Base-by-base conservation (phyloP, 1,140 invertebrate genomes). In the Panagrolaimus sp. region DNA sequence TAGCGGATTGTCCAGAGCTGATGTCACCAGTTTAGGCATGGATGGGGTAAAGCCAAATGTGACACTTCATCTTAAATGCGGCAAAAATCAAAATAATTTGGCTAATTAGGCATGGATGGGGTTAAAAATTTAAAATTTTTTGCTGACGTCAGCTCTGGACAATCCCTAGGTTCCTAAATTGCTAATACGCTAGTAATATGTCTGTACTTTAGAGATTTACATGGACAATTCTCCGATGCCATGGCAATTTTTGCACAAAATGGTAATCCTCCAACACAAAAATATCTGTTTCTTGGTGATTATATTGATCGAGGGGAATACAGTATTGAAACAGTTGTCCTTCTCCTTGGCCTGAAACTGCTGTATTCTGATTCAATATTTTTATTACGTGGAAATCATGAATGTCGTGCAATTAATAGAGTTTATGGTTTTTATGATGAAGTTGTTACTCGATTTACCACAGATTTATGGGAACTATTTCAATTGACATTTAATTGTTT, bases 401-500 rank as follows among this genome's bases (percentile, higher is more conserved):
- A 99, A 83, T 45, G 38, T 16, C 88, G 90, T n/a, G 94, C 91
- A 13, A 98, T 99, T 93, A 99, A 99, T 85, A 92, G 96, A 85
- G 95, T 97, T 90, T 98, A 97, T 84, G 94, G 94, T n/a, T 97
- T 98, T 87, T 90, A 93, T 77, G 93, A 93, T 1, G 94, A 98
- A 87, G 97, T 0, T 92, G 92, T 78, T 88, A 90, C 9, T 98
- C 98, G 85, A 9, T 68, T 67, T 43, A 45, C 16, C 42, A 23
- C 13, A 8, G 44, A 64, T 11, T 1, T 84, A 88, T 23, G 89
- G 92, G 83, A 96, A 98, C 93, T 90, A 91, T 0, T 90, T 95
- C 70, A 87, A 97, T 9, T 97, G 87, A 92, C 98, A 11, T 99
- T 96, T 84, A 97, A 97, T 84, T 94, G 90, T 89, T 86, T 99